Evolutionary conservation across 1,140 invertebrate species (phyloP), one percentile per base, ranked within the genome.

Genomic region (Euborellia annulipes): DNA sequence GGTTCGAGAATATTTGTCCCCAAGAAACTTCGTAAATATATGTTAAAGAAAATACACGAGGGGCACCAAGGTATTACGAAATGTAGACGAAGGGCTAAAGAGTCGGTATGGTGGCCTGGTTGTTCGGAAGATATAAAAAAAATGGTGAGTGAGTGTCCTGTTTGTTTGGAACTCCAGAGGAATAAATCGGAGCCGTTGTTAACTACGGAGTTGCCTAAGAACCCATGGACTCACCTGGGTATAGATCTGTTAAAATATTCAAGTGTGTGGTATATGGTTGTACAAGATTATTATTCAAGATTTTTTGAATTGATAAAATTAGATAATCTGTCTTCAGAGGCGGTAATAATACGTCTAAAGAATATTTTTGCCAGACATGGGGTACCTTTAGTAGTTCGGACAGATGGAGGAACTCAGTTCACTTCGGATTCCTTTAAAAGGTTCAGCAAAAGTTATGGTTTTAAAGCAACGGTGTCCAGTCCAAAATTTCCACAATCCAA

Each of bases 371-470:
- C 39, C 16, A 37, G 2, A 16, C 41, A 52, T 37, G 50, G 51
- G 7, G 48, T 53, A 18, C 49, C 49, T 2, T 32, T 46, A 19
- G 21, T 17, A 16, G 2, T 54, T 4, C 58, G 68, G 18, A 58
- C 59, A 0, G 68, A 72, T 50, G 61, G 63, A 48, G 61, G 9
- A 22, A 44, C 21, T 20, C 32, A 22, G 47, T 52, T 42, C 50
- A 52, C 30, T 52, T 37, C 23, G 9, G 48, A 38, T 37, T 43
- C 58, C n/a, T 64, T 66, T 39, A 37, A 36, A 49, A 34, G 55
- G 36, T 67, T 67, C 52, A 47, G 56, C 8, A 50, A 55, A 32
- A 45, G 56, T 2, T 66, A 58, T 54, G 51, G 54, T n/a, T 61
- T 68, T 47, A 44, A 49, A 2, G 54, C 55, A 38, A 14, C 50